Evolutionary conservation across 2,888 invertebrate genomes (phyloP).

Genomic region (Clanis bilineata): DNA sequence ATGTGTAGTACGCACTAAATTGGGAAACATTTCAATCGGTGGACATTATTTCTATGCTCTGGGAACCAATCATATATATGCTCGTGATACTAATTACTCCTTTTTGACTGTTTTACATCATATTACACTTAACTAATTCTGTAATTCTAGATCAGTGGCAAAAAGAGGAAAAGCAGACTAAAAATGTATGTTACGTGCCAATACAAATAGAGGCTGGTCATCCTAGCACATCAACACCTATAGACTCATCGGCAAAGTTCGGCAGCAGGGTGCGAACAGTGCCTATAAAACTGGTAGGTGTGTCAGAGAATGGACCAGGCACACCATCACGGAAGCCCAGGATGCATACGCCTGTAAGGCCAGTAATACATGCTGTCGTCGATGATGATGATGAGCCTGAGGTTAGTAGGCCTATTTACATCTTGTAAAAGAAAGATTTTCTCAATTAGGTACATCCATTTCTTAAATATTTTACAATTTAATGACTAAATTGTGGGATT

Average conservation of each 20-base stretch:
- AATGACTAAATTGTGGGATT: too few relatives aligned
- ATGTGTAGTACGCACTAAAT: too few relatives aligned
- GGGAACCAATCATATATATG: too few relatives aligned
- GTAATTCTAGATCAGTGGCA: slow-evolving; percentile 51
- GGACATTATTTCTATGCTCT: too few relatives aligned
- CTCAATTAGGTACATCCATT: too few relatives aligned
- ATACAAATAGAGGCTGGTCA: slow-evolving; percentile 62
- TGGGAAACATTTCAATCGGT: too few relatives aligned
- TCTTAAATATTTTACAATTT: too few relatives aligned
- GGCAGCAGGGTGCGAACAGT: slow-evolving; percentile 43
- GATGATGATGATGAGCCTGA: slow-evolving; percentile 64
- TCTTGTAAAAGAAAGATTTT: too few relatives aligned
- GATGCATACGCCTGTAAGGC: slow-evolving; percentile 56
- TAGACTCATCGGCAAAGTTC: slow-evolving; percentile 39
- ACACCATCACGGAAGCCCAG: slow-evolving; percentile 56
- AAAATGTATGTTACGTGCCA: slow-evolving; percentile 68
- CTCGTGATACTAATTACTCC: too few relatives aligned
- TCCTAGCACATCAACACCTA: slow-evolving; percentile 75
- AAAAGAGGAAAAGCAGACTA: slow-evolving; percentile 42
- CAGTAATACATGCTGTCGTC: slow-evolving; percentile 52
- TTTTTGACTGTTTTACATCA: too few relatives aligned
- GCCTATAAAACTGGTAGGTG: slow-evolving; percentile 54
- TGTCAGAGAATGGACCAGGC: slow-evolving; percentile 48
- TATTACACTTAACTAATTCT: slow-evolving; percentile 4
- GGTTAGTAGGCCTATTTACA: slow-evolving; percentile 32